These are phyloP conservation scores for Aphidius gifuensis DNA, from an alignment of 1,140 invertebrate species.

Conservation along the genomic window DNA sequence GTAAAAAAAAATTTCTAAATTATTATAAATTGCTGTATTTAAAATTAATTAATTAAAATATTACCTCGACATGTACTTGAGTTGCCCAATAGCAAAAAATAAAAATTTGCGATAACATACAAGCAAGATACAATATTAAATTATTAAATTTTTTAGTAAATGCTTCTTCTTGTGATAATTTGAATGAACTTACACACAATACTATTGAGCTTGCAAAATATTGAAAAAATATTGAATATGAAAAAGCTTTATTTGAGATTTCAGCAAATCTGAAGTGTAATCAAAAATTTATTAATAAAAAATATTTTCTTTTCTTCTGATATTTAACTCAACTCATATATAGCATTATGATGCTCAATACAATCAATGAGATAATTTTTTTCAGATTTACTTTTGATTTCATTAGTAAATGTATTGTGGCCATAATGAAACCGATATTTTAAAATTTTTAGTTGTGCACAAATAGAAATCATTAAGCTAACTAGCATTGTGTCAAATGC, in stretches of 20 bases:
- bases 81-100: not conserved
- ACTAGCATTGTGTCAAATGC: not conserved
- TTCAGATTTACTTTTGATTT: not conserved
- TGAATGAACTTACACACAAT: constrained; percentile 8
- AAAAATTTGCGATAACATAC: constrained; percentile 6
- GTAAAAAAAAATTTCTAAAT: no score
- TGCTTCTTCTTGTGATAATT: not conserved
- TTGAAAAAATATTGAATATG: constrained; percentile 8
- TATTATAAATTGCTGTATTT: no score
- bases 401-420: not conserved
- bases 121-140: constrained; percentile 1
- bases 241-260: constrained; percentile 1
- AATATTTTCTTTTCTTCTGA: not conserved
- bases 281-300: not conserved
- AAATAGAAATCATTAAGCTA: not conserved
- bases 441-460: not conserved
- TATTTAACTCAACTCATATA: constrained; percentile 12
- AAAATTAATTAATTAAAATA: no score
- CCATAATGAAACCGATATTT: constrained; percentile 6
- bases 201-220: no score
- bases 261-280: constrained; percentile 4
- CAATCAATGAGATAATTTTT: constrained; percentile 1
- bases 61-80: constrained; percentile 2
- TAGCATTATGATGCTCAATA: constrained; percentile 8
- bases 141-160: constrained; percentile 1